A percentile compares a stretch with the other conserved stretches of the same genome.
These are phyloP conservation scores for Girardia tigrina DNA, from an alignment of 2,888 invertebrate species.

Conservation along the genomic window DNA sequence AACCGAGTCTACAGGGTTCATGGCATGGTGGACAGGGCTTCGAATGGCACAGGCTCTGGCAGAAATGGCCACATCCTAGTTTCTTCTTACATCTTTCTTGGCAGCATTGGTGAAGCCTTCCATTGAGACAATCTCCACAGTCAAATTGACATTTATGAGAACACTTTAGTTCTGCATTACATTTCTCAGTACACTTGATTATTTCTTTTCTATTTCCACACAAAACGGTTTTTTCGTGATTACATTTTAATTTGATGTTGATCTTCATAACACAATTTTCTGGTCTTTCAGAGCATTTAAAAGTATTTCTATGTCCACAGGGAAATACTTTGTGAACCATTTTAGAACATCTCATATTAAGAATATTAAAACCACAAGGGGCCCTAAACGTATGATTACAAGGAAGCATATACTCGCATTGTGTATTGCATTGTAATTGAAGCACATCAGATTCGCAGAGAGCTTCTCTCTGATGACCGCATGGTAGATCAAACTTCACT, in stretches of 20 bases:
- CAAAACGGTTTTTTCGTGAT: constrained; percentile 39
- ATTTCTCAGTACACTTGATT: neutral
- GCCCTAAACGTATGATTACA: neutral
- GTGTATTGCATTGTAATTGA: neutral
- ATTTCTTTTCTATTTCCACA: neutral
- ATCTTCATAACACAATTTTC: neutral
- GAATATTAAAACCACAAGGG: neutral
- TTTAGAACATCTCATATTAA: neutral
- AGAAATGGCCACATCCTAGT: constrained; percentile 40
- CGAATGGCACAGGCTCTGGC: constrained; percentile 25
- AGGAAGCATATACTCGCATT: neutral
- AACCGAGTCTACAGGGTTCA: neutral
- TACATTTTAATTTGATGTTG: constrained; percentile 25
- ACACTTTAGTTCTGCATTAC: neutral
- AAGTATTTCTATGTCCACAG: neutral
- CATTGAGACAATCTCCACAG: constrained; percentile 25
- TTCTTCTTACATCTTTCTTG: constrained; percentile 38
- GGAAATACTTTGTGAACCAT: neutral
- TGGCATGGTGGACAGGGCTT: constrained; percentile 27
- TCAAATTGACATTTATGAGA: neutral
- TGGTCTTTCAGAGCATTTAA: neutral
- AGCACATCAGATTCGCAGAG: neutral
- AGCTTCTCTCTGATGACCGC: neutral
- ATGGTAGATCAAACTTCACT: neutral
- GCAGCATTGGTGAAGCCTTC: constrained; percentile 1